Evolutionary conservation across 2,888 invertebrate genomes (phyloP), one percentile per base, ranked within the genome.

Genomic region (Nephrocerus scutellatus): DNA sequence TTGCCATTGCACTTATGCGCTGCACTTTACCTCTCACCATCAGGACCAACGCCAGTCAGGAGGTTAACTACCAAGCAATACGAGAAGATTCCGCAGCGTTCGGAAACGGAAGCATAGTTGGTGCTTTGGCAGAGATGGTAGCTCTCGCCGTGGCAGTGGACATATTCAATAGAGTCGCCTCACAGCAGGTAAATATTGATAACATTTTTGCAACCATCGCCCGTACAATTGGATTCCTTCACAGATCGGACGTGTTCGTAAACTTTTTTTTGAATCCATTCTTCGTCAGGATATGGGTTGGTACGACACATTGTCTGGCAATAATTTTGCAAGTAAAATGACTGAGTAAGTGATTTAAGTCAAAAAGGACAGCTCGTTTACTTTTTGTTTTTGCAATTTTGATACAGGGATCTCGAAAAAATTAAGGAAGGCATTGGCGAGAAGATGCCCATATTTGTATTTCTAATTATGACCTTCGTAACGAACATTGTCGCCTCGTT

Each of bases 351-450:
- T 76, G 36, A n/a, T 75, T 36, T 5, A 3, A 9, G n/a, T n/a
- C n/a, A n/a, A 3, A 34, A 30, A 12, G 2, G n/a, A n/a, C n/a
- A n/a, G n/a, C n/a, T n/a, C n/a, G n/a, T n/a, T 18, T 8, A 21
- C 9, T n/a, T 21, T 13, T 12, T 21, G 7, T 4, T 16, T 21
- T 8, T 14, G 5, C 26, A 16, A 6, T 37, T 42, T 26, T 30
- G 44, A 51, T 64, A 12, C 61, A 84, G 85, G 56, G 83, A 84
- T 62, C 68, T 85, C 41, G 80, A 82, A 49, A 83, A 82, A 63
- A 77, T 85, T 54, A 82, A 85, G 52, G 86, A 86, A 53, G 89
- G 88, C 5, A 84, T 88, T 15, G 85, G 84, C 1, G 88, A 88
- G 63, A 89, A 90, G 66, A 72, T 88, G 9, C 79, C 82, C 1